Evolutionary conservation across 2,797 vertebrate species (phyloP).

Genomic region (Hapalemur alaotrensis): DNA sequence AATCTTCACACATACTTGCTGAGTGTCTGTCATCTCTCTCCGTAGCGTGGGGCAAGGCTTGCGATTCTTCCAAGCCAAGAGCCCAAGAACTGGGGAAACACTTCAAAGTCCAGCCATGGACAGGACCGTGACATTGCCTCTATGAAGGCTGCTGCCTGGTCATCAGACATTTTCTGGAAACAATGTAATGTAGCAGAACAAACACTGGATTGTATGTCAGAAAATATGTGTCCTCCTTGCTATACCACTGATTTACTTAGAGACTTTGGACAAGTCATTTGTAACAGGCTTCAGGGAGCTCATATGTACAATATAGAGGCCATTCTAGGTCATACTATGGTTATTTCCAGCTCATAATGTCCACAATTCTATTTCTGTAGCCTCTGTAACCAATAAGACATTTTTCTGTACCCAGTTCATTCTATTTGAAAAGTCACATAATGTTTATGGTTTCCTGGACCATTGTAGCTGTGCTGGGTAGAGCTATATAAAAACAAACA

Average conservation of each 20-base stretch:
- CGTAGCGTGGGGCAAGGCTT: too few species aligned
- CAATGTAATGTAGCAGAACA: not conserved
- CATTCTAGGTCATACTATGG: not conserved
- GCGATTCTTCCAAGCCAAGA: too few species aligned
- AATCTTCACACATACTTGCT: too few species aligned
- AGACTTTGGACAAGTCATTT: not conserved
- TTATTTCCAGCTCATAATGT: not conserved
- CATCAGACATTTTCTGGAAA: not conserved
- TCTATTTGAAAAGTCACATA: not conserved
- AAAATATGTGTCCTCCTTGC: not conserved
- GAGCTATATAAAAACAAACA: constrained; percentile 14
- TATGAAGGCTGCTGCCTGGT: not conserved
- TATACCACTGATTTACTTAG: not conserved
- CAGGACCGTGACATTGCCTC: not conserved
- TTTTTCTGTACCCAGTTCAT: not conserved
- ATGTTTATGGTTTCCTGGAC: not conserved
- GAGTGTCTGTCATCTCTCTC: too few species aligned
- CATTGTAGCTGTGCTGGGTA: not conserved
- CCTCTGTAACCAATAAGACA: constrained; percentile 9
- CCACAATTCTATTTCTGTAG: not conserved
- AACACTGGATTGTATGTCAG: not conserved
- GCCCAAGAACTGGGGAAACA: too few species aligned
- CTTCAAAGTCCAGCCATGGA: too few species aligned
- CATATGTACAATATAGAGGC: not conserved
- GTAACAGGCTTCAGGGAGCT: not conserved